Evolutionary conservation across 2,888 invertebrate genomes (phyloP), one percentile per base, ranked within the genome.

Genomic region (Mesorhabditis belari): DNA sequence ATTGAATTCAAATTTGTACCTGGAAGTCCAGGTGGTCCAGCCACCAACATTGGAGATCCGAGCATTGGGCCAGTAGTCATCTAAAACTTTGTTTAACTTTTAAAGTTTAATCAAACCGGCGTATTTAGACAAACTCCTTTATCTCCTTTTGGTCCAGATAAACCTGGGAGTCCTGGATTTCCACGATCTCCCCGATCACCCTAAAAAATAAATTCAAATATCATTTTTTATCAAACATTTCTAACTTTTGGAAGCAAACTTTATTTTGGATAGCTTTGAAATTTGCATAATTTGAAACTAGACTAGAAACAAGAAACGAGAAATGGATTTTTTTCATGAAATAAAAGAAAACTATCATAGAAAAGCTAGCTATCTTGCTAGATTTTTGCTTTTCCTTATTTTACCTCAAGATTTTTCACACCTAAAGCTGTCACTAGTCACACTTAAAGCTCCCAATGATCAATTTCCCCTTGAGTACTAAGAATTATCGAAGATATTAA

Each of bases 21-120:
- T 4, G 74, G 70, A 2, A 73, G 76, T 29, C 76, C 76, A 3
- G 77, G 77, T 4, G 77, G 77, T 19, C 77, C 77, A 17, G 64
- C 70, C 26, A 74, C 53, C n/a, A 60, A 53, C 23, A 58, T 55
- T 23, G 29, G 55, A 2, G 24, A 51, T 27, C 55, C 55, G 26
- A 60, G 54, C 49, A 44, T 58, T 23, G 44, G 49, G 27, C n/a
- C 27, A 27, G 2, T 49, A 27, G 44, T 44, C 28, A 55, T 35
- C n/a, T 12, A 53, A 19, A 52, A 5, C n/a, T 35, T 1, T 9
- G 2, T 35, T 68, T 57, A 55, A 50, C 44, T n/a, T 35, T 1
- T 17, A 35, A 2, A 35, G 12, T n/a, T 1, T 35, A 1, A 35
- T 17, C 44, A 17, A 17, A 35, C 44, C 12, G 44, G 12, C 44